Evolutionary conservation across 2,113 vertebrate species (phyloP), one percentile per base, ranked within the genome.

Genomic region (Crotalus tigris): DNA sequence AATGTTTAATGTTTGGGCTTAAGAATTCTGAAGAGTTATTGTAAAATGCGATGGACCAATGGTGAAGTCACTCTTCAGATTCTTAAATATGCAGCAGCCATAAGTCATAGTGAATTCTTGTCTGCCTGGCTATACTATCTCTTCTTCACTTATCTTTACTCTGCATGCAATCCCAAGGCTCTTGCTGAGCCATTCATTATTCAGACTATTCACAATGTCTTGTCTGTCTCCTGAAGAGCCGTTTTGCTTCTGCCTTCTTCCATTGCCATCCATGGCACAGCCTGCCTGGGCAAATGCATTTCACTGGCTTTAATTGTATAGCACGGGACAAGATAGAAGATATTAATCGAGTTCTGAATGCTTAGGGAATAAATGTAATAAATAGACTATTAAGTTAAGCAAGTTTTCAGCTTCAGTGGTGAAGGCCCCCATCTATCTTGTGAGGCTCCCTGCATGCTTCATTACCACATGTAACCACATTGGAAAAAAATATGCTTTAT

Each of bases 321-420:
- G 96, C 93, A 39, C 0, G 0, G 90, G 91, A 91, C 81, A 94
- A 95, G 93, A 92, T 49, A 92, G 96, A 93, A 49, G 94, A 93
- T 96, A 97, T 97, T 95, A 97, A 96, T 97, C 94, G 90, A 94
- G 94, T 90, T 88, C 1, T 12, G 92, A 49, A 91, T 13, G 92
- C 95, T 95, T 54, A 0, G 61, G 95, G 96, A 98, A 95, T 97
- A 97, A 96, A 95, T 91, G 96, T 97, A 98, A 98, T 98, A 97
- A 98, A 98, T 96, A 97, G 97, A 97, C 98, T 97, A 97, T 98
- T 98, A 98, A 97, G 97, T 97, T 97, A 97, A 98, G 97, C 97
- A 97, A 97, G 97, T 97, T 98, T 97, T 97, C 96, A 87, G 97
- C 96, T 97, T 97, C 96, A 88, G 96, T 96, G 87, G 94, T 95